phyloP scores from a whole-genome alignment of 2,113 vertebrate genomes.

The Cyanoramphus novaezelandiae region DNA sequence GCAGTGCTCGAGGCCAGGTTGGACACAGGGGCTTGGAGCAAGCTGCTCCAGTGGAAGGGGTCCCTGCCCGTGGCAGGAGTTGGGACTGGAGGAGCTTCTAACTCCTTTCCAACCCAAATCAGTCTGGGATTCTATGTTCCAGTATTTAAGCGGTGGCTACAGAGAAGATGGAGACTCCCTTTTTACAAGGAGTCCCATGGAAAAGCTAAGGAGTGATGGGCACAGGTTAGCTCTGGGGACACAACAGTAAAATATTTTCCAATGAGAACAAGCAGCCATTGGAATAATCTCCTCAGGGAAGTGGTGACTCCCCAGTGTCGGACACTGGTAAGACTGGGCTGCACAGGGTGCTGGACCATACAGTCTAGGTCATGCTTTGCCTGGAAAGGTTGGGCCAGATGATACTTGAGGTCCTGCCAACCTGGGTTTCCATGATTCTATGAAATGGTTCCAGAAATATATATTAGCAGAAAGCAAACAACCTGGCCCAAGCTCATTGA shows the following conservation, averaged over 20 bases:
- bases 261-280: background rate
- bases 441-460: background rate
- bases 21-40: no score
- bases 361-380: background rate
- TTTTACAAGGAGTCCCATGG: background rate
- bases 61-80: background rate
- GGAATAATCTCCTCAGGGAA: background rate
- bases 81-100: background rate
- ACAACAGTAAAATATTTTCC: background rate
- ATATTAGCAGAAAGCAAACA: background rate
- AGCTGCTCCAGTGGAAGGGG: no score
- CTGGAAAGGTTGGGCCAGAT: background rate
- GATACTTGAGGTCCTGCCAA: background rate
- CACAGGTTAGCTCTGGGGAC: background rate
- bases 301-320: background rate
- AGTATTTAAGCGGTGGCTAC: background rate
- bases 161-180: background rate
- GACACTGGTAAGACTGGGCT: background rate
- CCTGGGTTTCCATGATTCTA: background rate
- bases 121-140: background rate
- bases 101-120: background rate
- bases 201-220: background rate
- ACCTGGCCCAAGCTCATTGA: background rate
- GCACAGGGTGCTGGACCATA: background rate
- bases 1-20: no score